Evolutionary conservation across 53 echinoderm and acorn worm genomes (phyloP).

Genomic region (Astropecten irregularis): DNA sequence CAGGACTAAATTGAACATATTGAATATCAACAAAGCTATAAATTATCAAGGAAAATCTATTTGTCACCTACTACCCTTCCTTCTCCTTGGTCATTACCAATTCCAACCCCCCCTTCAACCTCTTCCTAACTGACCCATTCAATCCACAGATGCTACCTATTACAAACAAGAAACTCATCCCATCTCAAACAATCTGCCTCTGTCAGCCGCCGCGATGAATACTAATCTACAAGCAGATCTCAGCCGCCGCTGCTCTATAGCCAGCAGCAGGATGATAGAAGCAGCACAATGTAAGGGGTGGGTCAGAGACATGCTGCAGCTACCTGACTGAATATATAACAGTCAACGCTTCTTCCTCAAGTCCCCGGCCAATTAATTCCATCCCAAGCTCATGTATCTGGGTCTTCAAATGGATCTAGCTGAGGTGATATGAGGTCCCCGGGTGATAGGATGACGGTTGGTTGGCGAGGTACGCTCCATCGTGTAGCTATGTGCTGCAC

Average conservation of each 20-base stretch:
- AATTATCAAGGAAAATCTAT: background rate
- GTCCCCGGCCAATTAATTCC: slow-evolving; percentile 39
- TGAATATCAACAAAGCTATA: background rate
- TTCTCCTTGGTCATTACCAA: background rate
- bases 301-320: background rate
- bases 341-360: background rate
- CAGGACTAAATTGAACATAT: background rate
- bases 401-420: slow-evolving; percentile 38
- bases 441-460: background rate
- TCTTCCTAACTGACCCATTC: too few species aligned
- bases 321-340: background rate
- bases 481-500: background rate
- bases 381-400: slow-evolving; percentile 36
- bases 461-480: slow-evolving; percentile 29
- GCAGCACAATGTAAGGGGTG: background rate
- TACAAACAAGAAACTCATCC: background rate
- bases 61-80: background rate
- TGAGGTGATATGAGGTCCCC: slow-evolving; percentile 41
- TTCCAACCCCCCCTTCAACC: background rate
- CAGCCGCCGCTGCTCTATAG: background rate
- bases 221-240: background rate
- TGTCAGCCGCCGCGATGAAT: background rate
- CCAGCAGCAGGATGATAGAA: background rate
- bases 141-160: slow-evolving; percentile 1
- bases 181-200: slow-evolving; percentile 14